Evolutionary conservation across 2,888 invertebrate genomes (phyloP).

Genomic region (Caenorhabditis panamensis): DNA sequence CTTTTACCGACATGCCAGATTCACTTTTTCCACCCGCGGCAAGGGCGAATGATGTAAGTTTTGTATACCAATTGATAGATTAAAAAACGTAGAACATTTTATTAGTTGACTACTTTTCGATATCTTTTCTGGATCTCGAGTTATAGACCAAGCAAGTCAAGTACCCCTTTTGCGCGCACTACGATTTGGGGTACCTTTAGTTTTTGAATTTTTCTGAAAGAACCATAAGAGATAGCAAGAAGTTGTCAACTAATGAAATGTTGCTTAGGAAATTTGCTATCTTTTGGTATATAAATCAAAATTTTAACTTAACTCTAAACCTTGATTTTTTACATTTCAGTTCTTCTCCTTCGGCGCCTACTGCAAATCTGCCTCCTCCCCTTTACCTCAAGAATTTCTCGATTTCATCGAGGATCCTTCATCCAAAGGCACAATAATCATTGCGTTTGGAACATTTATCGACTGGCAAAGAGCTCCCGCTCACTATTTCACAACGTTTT

Average conservation of each 20-base stretch:
- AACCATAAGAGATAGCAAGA: too few relatives aligned
- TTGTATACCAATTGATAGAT: neutral
- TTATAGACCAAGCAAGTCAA: too few relatives aligned
- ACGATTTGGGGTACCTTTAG: too few relatives aligned
- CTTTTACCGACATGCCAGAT: conserved; percentile 60
- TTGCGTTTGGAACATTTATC: conserved; percentile 56
- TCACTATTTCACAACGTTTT: conserved; percentile 42
- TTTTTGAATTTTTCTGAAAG: too few relatives aligned
- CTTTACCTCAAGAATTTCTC: conserved; percentile 20
- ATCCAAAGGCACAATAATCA: conserved; percentile 53
- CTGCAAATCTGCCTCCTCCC: conserved; percentile 23
- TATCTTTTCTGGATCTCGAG: too few relatives aligned
- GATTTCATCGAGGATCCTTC: conserved; percentile 45
- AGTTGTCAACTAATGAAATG: too few relatives aligned
- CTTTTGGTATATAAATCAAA: too few relatives aligned
- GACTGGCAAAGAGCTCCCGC: conserved; percentile 52
- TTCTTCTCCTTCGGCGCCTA: conserved; percentile 56
- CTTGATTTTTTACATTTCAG: conserved; percentile 8
- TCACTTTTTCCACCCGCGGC: conserved; percentile 52
- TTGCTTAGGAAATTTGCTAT: too few relatives aligned
- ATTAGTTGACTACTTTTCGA: too few relatives aligned
- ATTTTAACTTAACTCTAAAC: too few relatives aligned
- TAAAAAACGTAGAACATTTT: too few relatives aligned
- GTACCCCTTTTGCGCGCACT: too few relatives aligned
- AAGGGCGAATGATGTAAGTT: conserved; percentile 53